Conservation (phyloP, 2,888 invertebrate species). For the Orgyia antiqua region DNA sequence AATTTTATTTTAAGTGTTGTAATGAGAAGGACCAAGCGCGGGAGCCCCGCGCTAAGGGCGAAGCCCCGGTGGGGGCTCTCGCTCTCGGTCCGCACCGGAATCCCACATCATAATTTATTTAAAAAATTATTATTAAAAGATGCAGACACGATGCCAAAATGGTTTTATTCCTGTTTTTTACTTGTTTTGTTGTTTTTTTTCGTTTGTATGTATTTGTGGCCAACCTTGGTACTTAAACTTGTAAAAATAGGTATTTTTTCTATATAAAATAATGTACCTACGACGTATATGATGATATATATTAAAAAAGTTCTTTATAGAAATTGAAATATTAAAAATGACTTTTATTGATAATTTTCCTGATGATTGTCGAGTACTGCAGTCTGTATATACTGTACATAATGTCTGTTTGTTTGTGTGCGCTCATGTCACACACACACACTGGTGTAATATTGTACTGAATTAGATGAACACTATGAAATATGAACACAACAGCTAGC, state of each 20-base stretch:
- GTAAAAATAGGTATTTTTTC: conserved; percentile 76
- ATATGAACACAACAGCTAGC: conserved; percentile 13
- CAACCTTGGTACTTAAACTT: conserved; percentile 76
- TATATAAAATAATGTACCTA: conserved; percentile 76
- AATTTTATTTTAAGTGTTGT: conserved; percentile 68
- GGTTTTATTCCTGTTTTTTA: conserved; percentile 76
- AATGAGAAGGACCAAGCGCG: conserved; percentile 30
- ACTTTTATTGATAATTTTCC: conserved; percentile 62
- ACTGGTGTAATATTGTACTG: conserved; percentile 6
- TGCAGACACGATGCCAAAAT: conserved; percentile 77
- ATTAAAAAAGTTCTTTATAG: conserved; percentile 74
- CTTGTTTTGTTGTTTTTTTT: conserved; percentile 70
- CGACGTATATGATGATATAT: conserved; percentile 72
- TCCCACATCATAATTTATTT: conserved; percentile 61
- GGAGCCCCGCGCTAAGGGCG: conserved; percentile 24
- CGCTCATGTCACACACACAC: neutral
- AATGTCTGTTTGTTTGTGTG: neutral
- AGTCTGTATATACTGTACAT: neutral
- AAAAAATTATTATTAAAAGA: conserved; percentile 59
- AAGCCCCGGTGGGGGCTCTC: conserved; percentile 19
- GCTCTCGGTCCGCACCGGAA: conserved; percentile 32
- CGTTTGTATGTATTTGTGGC: conserved; percentile 76
- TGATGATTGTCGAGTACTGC: conserved; percentile 7
- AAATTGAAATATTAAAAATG: conserved; percentile 68
- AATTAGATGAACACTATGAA: no score